Percentiles rank a stretch among this genome's conserved stretches.
Conservation (phyloP, 2,888 invertebrate species). For the Drosophila anomelani region DNA sequence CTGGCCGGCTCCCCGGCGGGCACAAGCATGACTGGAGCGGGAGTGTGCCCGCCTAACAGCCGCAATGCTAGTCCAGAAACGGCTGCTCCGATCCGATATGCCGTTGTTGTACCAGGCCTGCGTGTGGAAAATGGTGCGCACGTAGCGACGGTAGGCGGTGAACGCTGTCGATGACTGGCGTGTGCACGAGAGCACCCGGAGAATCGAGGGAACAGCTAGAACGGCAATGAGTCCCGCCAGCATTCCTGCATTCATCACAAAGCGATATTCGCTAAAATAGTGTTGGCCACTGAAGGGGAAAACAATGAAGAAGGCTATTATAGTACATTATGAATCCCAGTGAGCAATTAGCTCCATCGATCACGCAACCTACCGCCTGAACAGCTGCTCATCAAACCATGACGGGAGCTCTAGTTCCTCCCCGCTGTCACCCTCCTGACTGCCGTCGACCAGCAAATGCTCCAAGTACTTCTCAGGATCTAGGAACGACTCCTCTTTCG, state of each 20-base stretch:
- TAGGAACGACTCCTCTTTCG: background rate
- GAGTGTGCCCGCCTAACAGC: conserved; percentile 89
- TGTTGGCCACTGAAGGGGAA: conserved; percentile 88
- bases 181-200: conserved; percentile 89
- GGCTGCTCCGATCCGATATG: conserved; percentile 84
- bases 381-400: conserved; percentile 89
- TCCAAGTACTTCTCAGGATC: conserved; percentile 75
- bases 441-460: conserved; percentile 78
- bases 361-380: conserved; percentile 86
- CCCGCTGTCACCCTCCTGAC: conserved; percentile 81
- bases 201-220: conserved; percentile 90
- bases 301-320: background rate
- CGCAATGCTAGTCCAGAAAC: conserved; percentile 89
- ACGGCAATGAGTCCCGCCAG: conserved; percentile 91
- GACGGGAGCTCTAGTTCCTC: conserved; percentile 86
- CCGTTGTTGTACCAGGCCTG: conserved; percentile 89
- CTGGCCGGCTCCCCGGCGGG: conserved; percentile 85
- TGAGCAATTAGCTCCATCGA: conserved; percentile 1
- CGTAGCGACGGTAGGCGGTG: conserved; percentile 91
- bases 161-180: conserved; percentile 88
- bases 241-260: conserved; percentile 90
- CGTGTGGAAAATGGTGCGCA: conserved; percentile 91
- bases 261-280: conserved; percentile 90
- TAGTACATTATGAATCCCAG: background rate
- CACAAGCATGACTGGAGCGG: conserved; percentile 86